phyloP scores from a whole-genome alignment of 1,140 invertebrate species.

The Delia radicum region DNA sequence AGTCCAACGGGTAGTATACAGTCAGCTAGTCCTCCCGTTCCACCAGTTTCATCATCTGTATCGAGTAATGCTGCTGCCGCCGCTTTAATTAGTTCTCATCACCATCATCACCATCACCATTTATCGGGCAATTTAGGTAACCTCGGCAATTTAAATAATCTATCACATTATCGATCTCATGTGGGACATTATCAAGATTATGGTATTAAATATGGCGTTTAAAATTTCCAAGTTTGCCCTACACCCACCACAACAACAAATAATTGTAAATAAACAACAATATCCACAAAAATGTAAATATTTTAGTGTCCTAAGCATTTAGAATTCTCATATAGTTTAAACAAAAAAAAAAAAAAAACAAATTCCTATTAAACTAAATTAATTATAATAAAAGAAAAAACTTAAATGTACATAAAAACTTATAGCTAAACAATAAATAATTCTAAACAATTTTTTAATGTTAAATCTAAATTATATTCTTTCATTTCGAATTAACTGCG shows the following conservation, averaged over 20 bases:
- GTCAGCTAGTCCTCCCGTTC: constrained; percentile 47
- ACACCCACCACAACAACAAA: neutral
- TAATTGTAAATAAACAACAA: neutral
- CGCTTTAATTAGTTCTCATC: constrained; percentile 47
- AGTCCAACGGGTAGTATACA: constrained; percentile 53
- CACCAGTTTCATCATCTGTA: constrained; percentile 33
- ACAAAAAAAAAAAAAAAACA: neutral
- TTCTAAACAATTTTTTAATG: too few relatives aligned
- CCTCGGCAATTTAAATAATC: constrained; percentile 49
- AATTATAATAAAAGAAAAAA: too few relatives aligned
- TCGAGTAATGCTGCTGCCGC: constrained; percentile 45
- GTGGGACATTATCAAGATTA: constrained; percentile 55
- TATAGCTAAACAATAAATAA: too few relatives aligned
- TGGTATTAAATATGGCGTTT: constrained; percentile 55
- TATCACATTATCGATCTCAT: constrained; percentile 52
- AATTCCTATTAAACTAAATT: neutral
- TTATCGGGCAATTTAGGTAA: constrained; percentile 51
- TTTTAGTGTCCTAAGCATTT: neutral
- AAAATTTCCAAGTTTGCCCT: constrained; percentile 17
- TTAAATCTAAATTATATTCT: too few relatives aligned
- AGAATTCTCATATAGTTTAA: neutral
- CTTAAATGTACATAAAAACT: too few relatives aligned
- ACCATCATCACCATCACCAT: constrained; percentile 52
- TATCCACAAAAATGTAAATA: neutral
- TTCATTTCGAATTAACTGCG: too few relatives aligned